Base-by-base conservation (phyloP, 2,797 vertebrate species). In the Enteromius treurensis region DNA sequence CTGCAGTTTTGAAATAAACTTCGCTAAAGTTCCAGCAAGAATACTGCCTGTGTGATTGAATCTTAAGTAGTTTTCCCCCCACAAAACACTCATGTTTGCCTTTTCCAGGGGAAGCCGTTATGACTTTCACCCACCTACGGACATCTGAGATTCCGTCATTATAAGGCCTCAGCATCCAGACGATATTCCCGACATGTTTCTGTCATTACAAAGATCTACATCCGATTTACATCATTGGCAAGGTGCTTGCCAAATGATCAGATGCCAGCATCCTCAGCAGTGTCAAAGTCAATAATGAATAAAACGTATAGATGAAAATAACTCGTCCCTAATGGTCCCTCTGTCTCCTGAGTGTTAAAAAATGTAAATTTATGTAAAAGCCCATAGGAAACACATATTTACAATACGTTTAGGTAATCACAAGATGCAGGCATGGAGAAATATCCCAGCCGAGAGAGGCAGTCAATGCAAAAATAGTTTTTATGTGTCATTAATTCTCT, bases 401-500 rank as follows among this genome's bases (percentile, higher is more conserved):
- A 94, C 94, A 94, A 96, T 92, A 94, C 81, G 92, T 95, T 94
- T 93, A 95, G 95, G 96, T 97, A 97, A 97, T 97, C 96, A 97
- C 95, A 97, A 95, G 94, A 95, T 90, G 95, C 92, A 91, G 92
- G 90, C 92, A 93, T 94, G 92, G 93, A 94, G 71, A 95, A 90
- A 91, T 85, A 90, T 94, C 95, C 92, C 91, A 89, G 94, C 93
- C 95, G 95, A 96, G 92, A 93, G 95, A 96, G 91, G 95, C 95
- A 96, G 92, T 94, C 95, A 93, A 94, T 94, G 95, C 95, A 94
- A 94, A 96, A 96, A 95, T 95, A 95, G 95, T 96, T 97, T 95
- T 98, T 97, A 97, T 97, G 96, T 97, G 90, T 98, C 97, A 98
- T 98, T 98, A 98, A 97, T 97, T 98, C 96, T 95, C 93, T 95